Base-by-base conservation (phyloP, 2,113 vertebrate species). In the Romanogobio albipinnatus region DNA sequence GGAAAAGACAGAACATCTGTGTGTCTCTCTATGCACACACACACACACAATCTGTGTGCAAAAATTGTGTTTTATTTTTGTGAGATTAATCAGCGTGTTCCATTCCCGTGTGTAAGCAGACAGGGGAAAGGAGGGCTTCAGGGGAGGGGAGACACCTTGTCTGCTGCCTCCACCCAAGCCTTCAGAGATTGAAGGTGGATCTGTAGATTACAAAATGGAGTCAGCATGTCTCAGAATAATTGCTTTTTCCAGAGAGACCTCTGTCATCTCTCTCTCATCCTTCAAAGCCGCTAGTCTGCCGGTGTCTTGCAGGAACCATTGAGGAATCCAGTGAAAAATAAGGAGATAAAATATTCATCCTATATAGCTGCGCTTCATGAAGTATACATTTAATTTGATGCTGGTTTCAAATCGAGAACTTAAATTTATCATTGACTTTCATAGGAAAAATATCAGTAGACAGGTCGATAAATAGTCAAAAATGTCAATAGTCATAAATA, bases 141-240 rank as follows among this genome's bases (percentile, higher is more conserved):
- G 33, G 49, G 29, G 47, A 49, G 83, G 62, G 77, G 82, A 33
- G 51, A n/a, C 47, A 36, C 43, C 45, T 47, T 36, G 36, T 76
- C 76, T 17, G 17, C 78, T 83, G 29, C 53, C 78, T 79, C 77
- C 22, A 77, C 45, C 64, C 71, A 81, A 76, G 85, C 89, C 91
- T 82, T 87, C 62, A 76, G 68, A 59, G 64, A 89, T 87, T 91
- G 91, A 91, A 92, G 90, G 88, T 91, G 84, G 86, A 86, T 82
- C 82, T 85, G 76, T 74, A 77, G 78, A 88, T 89, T 86, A 87
- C 88, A 91, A 91, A 84, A 88, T 88, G 84, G 86, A 84, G 86
- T 85, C 76, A 85, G 87, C 86, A 89, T 84, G 83, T 88, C 86
- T 88, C 74, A 8, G 47, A 88, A 91, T 91, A 91, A 92, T 92